Evolutionary conservation across 2,113 vertebrate genomes (phyloP).

Genomic region (Rhinopomastus cyanomelas): DNA sequence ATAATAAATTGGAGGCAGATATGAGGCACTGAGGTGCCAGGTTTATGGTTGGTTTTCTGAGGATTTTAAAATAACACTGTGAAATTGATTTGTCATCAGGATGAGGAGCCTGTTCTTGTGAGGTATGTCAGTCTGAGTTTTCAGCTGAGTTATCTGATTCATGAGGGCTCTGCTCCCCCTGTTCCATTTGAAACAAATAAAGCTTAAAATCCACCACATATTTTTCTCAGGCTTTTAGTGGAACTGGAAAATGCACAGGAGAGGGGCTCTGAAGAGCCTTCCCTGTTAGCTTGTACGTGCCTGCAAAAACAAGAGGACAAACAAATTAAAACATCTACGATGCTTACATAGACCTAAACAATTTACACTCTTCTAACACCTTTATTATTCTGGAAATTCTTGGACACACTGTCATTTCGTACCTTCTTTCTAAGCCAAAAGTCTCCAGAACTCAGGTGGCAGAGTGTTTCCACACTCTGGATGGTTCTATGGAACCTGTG

Average conservation of each 20-base stretch:
- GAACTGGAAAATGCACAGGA: neutral
- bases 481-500: neutral
- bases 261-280: neutral
- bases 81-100: slow-evolving; percentile 27
- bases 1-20: neutral
- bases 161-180: neutral
- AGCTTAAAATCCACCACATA: neutral
- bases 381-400: neutral
- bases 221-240: neutral
- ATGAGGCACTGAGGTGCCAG: neutral
- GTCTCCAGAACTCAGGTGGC: neutral
- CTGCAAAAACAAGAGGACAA: neutral
- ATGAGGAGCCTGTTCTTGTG: neutral
- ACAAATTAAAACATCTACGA: rapidly evolving
- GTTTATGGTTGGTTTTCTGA: neutral
- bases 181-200: slow-evolving; percentile 10
- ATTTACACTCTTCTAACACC: neutral
- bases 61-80: slow-evolving; percentile 2
- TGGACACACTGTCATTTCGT: neutral
- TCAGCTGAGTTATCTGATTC: slow-evolving; percentile 19
- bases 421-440: neutral
- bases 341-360: neutral
- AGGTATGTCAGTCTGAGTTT: slow-evolving; percentile 15
- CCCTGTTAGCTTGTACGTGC: neutral
- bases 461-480: neutral